phyloP scores from a whole-genome alignment of 2,797 vertebrate genomes.

The Rhabdophis nuchalis region DNA sequence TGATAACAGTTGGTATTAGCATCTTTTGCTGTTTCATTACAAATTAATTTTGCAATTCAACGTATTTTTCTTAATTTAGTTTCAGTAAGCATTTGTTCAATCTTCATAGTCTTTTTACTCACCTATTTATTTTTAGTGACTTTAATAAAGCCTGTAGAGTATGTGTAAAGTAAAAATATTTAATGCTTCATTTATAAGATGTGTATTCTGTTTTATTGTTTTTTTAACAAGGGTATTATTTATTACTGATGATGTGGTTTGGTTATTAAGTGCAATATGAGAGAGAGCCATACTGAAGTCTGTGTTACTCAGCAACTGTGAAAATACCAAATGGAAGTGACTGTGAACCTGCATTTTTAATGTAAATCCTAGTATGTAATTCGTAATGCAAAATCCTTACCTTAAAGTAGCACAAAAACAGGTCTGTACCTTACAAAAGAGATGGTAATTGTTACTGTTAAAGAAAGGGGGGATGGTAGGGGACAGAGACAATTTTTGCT shows the following conservation, averaged over 20 bases:
- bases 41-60: background rate
- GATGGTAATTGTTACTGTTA: constrained; percentile 37
- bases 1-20: background rate
- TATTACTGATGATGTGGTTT: constrained; percentile 42
- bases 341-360: constrained; percentile 60
- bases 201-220: background rate
- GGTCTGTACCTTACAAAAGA: constrained; percentile 41
- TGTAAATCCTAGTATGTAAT: constrained; percentile 69
- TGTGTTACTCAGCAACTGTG: constrained; percentile 67
- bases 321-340: constrained; percentile 55
- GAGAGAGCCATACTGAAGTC: constrained; percentile 45
- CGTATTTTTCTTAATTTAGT: background rate
- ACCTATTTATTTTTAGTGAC: background rate
- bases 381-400: constrained; percentile 69
- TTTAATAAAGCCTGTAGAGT: background rate
- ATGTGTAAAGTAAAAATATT: constrained; percentile 37
- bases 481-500: constrained; percentile 17
- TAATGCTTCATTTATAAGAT: background rate
- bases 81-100: background rate
- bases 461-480: background rate
- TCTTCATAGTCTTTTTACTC: background rate
- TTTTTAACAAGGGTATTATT: background rate
- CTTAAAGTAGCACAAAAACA: constrained; percentile 37
- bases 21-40: background rate
- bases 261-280: constrained; percentile 56